Base-by-base conservation (phyloP, 2,888 invertebrate genomes). In the Stenodera caucasica region DNA sequence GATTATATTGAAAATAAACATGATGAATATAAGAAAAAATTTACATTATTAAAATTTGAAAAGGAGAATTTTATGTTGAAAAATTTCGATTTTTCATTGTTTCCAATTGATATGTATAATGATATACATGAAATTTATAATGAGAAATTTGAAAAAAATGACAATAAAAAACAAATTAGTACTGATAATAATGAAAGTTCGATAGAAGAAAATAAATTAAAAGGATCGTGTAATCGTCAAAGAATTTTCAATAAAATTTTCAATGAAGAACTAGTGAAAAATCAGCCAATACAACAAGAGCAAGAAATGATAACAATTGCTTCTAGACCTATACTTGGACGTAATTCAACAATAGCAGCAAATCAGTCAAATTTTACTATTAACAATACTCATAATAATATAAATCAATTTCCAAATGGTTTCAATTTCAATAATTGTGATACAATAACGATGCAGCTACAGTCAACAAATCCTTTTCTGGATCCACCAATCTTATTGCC, bases 81-180 rank as follows among this genome's bases (percentile, higher is more conserved):
- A 12, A 52, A 61, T 12, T 57, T 61, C 26, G 57, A 61, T 29
- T 54, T 55, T 33, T 57, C 54, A 11, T n/a, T 57, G 15, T 61
- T 54, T 14, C 61, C 61, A 15, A 50, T 52, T 14, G 11, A 15
- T 35, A 15, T 61, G 18, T n/a, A 23, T 8, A 50, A 32, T n/a
- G 50, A 57, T 23, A 58, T 61, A 4, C 18, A 33, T 33, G 50
- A 50, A 14, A 14, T 37, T 23, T 40, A 54, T 29, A 54, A 26
- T 40, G 35, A 40, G 12, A 57, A 37, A 52, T 9, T 40, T 12
- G 9, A 52, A 2, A 18, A 51, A 45, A 30, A 3, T 18, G 14
- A 29, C 15, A 14, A 15, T 14, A 26, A 37, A 33, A 58, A 26
- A 11, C 11, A 30, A 37, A 14, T 26, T 14, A 29, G 18, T 21